Base-by-base conservation (phyloP, 2,888 invertebrate genomes). In the Drosophila algonquin region DNA sequence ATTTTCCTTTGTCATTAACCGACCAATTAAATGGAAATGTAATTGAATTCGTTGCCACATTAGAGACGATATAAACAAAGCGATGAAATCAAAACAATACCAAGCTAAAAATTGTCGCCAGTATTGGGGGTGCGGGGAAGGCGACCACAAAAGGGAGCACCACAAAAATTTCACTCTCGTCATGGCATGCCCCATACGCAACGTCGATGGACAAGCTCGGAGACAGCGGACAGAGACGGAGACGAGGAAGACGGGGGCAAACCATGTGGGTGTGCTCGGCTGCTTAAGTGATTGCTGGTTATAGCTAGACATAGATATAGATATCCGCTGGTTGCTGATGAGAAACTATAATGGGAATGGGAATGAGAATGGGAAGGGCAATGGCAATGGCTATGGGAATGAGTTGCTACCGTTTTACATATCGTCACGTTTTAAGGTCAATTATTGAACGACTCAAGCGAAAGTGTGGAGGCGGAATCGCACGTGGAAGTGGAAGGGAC, bases 401-500 rank as follows among this genome's bases (percentile, higher is more conserved):
- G 63, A n/a, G 45, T 12, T 35, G 53, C 46, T 45, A 18, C 56
- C 40, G 40, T 40, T 40, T 40, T n/a, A 7, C 40, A 40, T 40
- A 57, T 47, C 56, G 73, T 82, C 87, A 83, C 88, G 77, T 82
- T 82, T 83, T 82, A 68, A 76, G 83, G 87, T 86, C 87, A 83
- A 73, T 71, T 80, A 76, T 30, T 56, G 77, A 50, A 16, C 35
- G 44, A 52, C 51, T 18, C 44, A 10, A 54, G 64, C 64, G 72
- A 81, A 74, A 76, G 81, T 75, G 54, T 46, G 40, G 7, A 40
- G 40, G 40, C n/a, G 40, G n/a, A 40, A 40, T 40, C 40, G 40
- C 40, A 40, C 40, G n/a, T n/a, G 40, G 40, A 14, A 7, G 7
- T 1, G n/a, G 14, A 14, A n/a, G 40, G 21, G 53, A 46, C 21